Evolutionary conservation across 2,113 vertebrate species (phyloP).

Genomic region (Cyanoderma ruficeps): DNA sequence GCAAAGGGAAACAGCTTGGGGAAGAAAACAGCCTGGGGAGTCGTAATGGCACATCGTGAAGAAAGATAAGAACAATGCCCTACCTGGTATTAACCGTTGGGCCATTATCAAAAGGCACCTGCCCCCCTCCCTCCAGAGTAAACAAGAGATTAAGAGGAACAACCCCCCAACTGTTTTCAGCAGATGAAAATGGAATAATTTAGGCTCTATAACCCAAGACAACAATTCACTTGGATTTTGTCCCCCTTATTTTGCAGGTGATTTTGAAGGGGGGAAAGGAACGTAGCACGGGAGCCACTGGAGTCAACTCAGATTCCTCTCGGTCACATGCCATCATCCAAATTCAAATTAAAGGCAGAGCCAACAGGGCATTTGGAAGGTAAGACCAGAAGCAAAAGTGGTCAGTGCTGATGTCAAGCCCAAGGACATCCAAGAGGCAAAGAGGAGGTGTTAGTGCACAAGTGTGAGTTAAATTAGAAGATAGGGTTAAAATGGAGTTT

Average conservation of each 20-base stretch:
- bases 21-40: too few species aligned
- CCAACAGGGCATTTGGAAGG: conserved; percentile 83
- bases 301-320: conserved; percentile 88
- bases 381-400: conserved; percentile 38
- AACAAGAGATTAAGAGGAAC: too few species aligned
- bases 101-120: too few species aligned
- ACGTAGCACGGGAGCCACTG: conserved; percentile 86
- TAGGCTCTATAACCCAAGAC: too few species aligned
- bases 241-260: conserved; percentile 74
- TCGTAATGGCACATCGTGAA: too few species aligned
- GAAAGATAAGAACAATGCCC: too few species aligned
- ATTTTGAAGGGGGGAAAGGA: conserved; percentile 85
- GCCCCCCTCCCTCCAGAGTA: too few species aligned
- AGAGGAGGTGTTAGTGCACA: not conserved
- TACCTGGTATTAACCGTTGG: too few species aligned
- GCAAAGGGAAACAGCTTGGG: too few species aligned
- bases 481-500: not conserved
- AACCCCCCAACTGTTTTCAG: too few species aligned
- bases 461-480: not conserved
- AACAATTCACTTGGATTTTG: not conserved
- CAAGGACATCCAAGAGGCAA: not conserved
- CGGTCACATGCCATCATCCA: conserved; percentile 92
- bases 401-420: not conserved
- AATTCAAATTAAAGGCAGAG: conserved; percentile 84
- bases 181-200: too few species aligned